Evolutionary conservation across 92 coral and sea anemone species (phyloP), one percentile per base, ranked within the genome.

Genomic region (Heteractis magnifica): DNA sequence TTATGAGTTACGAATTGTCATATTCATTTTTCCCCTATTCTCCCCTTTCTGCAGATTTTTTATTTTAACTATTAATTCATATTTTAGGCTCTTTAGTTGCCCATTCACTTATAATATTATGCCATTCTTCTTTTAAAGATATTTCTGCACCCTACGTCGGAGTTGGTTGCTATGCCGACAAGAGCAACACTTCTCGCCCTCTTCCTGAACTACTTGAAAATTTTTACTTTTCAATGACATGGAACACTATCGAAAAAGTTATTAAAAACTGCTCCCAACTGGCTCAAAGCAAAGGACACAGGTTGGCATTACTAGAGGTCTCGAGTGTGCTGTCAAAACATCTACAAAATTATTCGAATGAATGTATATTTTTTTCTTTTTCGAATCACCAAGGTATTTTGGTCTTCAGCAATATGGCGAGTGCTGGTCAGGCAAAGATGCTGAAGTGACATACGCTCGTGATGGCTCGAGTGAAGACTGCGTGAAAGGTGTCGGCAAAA

Each of bases 341-440:
- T 72, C 6, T 65, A 5, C 72, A 10, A 10, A 49, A 77, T 7
- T 11, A 18, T 6, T 77, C 10, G 15, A 51, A 6, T 21, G 4
- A 77, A 77, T 49, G 44, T 34, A 34, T 12, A 49, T 52, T 20
- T 6, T 59, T 78, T 6, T 53, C 49, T 53, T 78, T 56, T 5
- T 15, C 3, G 44, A 34, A 34, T 80, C 20, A 6, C 16, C 34
- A 23, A 92, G 96, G 49, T 90, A 85, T 71, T 92, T 92, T 83
- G 93, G 93, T 48, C 41, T 92, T 23, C 91, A 90, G 20, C 72
- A 85, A 59, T 92, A 90, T 71, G 96, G 96, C 6, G 92, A 90
- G 64, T 92, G 96, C 72, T 90, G 96, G 93, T 90, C 96, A 20
- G 96, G 96, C 50, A 81, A 79, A 77, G 88, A 86, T 53, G 89